Evolutionary conservation across 1,140 invertebrate genomes (phyloP).

Genomic region (Zaprionus ghesquierei): DNA sequence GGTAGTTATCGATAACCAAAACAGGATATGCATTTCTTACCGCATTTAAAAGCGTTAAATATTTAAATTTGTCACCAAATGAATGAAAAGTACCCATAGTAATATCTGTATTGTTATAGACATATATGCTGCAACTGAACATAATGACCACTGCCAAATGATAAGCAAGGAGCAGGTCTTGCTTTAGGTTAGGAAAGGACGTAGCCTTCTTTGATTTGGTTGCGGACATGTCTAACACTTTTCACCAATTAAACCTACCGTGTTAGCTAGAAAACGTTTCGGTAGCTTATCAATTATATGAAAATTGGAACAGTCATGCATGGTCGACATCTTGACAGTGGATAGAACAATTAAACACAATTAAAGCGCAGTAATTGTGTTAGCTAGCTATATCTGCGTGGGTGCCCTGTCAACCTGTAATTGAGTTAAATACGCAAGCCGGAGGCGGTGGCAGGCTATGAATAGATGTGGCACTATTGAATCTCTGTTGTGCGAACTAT

Average conservation of each 20-base stretch:
- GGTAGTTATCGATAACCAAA: background rate
- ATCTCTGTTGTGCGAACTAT: slow-evolving; percentile 64
- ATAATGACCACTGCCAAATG: slow-evolving; percentile 60
- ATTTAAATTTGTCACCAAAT: slow-evolving; percentile 91
- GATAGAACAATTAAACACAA: background rate
- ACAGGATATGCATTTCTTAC: slow-evolving; percentile 83
- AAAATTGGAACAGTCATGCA: background rate
- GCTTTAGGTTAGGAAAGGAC: slow-evolving; percentile 54
- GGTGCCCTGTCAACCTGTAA: background rate
- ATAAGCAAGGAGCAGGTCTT: slow-evolving; percentile 51
- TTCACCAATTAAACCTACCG: no score
- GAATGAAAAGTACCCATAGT: slow-evolving; percentile 41
- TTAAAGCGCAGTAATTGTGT: no score
- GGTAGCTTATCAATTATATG: background rate
- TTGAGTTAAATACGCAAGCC: background rate
- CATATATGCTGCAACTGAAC: slow-evolving; percentile 59
- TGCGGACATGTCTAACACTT: slow-evolving; percentile 53
- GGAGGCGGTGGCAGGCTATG: slow-evolving; percentile 29
- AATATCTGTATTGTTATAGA: slow-evolving; percentile 49
- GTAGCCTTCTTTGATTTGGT: slow-evolving; percentile 56
- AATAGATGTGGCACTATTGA: slow-evolving; percentile 48
- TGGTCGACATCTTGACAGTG: background rate
- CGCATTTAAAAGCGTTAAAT: slow-evolving; percentile 91
- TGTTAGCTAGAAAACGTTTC: background rate
- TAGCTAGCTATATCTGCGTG: no score